A percentile compares a stretch with the other conserved stretches of the same genome.
Conservation (phyloP, 2,888 invertebrate species). For the Petrophora chlorosata region DNA sequence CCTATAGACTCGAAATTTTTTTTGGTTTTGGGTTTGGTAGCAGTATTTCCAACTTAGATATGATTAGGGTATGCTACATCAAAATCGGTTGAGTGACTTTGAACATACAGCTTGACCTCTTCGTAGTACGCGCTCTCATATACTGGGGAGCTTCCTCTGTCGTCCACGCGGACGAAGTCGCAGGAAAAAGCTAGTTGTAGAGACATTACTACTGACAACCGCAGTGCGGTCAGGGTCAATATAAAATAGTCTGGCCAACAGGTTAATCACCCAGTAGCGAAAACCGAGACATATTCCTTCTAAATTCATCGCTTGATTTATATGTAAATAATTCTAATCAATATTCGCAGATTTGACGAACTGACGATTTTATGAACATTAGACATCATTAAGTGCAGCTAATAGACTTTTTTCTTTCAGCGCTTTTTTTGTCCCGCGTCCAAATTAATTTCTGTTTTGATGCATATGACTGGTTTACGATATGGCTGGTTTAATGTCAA, state of each 20-base stretch:
- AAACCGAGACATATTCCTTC: slow-evolving; percentile 14
- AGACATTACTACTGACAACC: no score
- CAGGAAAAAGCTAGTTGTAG: no score
- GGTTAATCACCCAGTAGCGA: slow-evolving; percentile 19
- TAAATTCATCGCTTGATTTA: slow-evolving; percentile 23
- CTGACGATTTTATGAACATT: slow-evolving; percentile 38
- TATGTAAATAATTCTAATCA: slow-evolving; percentile 34
- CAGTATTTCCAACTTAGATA: no score
- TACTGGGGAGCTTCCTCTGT: no score
- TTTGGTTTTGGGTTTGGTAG: no score
- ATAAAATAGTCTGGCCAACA: background rate
- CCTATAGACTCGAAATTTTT: no score
- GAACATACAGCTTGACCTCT: no score
- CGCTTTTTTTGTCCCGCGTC: slow-evolving; percentile 25
- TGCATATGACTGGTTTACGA: slow-evolving; percentile 36
- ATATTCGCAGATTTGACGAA: slow-evolving; percentile 35
- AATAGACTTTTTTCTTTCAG: slow-evolving; percentile 31
- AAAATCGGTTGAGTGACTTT: no score
- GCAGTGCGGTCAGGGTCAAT: no score
- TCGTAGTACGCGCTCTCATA: no score
- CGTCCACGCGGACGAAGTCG: no score
- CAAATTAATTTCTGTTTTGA: slow-evolving; percentile 32
- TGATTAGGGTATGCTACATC: no score
- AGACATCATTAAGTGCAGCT: slow-evolving; percentile 37
- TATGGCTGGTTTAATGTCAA: slow-evolving; percentile 34